Percentiles rank a stretch among this genome's conserved stretches.
Evolutionary conservation across 2,113 vertebrate species (phyloP).

Genomic region (Caranx melampygus): DNA sequence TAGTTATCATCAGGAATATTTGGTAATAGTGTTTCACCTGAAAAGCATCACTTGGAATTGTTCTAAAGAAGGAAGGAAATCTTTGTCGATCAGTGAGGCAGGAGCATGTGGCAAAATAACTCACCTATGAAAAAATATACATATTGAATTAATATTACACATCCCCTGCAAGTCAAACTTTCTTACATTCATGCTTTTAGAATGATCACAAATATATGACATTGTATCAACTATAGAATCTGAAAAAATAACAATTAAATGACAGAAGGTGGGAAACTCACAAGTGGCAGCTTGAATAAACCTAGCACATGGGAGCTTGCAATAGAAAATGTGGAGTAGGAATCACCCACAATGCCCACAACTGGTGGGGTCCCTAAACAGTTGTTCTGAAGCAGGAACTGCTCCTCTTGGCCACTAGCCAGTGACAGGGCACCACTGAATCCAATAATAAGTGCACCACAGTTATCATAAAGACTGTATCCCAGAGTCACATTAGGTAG

Average conservation of each 20-base stretch:
- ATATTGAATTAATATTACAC: no score
- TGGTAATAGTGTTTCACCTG: background rate
- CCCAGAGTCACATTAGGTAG: constrained; percentile 30
- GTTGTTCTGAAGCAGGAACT: background rate
- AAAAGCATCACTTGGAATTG: constrained; percentile 23
- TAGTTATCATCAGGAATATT: background rate
- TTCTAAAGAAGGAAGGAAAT: constrained; percentile 31
- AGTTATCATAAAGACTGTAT: constrained; percentile 34
- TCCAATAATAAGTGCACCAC: constrained; percentile 19
- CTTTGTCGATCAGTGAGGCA: background rate
- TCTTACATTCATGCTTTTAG: no score
- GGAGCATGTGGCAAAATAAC: background rate
- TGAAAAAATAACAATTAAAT: background rate
- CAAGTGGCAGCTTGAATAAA: constrained; percentile 20
- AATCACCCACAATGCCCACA: constrained; percentile 24
- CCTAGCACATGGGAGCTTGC: constrained; percentile 6
- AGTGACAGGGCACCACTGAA: constrained; percentile 20
- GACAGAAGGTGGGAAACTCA: background rate
- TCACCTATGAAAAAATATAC: background rate
- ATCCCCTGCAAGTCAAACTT: no score
- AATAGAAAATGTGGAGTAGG: constrained; percentile 21
- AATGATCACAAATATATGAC: background rate
- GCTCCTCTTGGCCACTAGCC: constrained; percentile 16
- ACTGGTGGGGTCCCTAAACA: constrained; percentile 3
- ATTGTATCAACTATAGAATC: no score